phyloP scores from a whole-genome alignment of 2,888 invertebrate genomes.

The Drosophila fulvimacula region DNA sequence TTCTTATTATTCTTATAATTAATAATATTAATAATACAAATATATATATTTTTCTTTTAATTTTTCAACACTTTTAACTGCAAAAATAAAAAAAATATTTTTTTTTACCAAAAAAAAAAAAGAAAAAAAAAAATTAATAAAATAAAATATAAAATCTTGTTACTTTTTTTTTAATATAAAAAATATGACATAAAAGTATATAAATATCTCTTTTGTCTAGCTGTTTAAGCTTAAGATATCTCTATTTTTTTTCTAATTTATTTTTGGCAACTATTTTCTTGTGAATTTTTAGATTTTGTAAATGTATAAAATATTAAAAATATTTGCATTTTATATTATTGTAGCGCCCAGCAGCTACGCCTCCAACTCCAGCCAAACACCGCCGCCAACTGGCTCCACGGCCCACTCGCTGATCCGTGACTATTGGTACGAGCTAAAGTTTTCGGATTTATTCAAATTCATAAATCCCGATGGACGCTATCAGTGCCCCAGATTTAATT shows the following conservation, averaged over 20 bases:
- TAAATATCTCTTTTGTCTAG: conserved; percentile 24
- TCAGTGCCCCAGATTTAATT: conserved; percentile 85
- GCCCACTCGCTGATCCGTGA: conserved; percentile 83
- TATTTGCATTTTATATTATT: conserved; percentile 44
- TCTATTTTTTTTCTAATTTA: not conserved
- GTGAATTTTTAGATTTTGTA: not conserved
- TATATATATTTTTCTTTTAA: conserved; percentile 16
- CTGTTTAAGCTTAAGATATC: conserved; percentile 36
- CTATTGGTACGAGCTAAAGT: conserved; percentile 85
- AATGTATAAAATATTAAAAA: conserved; percentile 10
- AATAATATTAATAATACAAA: conserved; percentile 35
- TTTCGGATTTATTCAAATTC: conserved; percentile 85
- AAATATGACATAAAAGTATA: conserved; percentile 7
- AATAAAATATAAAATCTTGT: conserved; percentile 43
- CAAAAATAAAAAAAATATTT: too few relatives aligned
- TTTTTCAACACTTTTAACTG: conserved; percentile 49
- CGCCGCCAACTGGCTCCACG: conserved; percentile 76
- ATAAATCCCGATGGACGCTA: conserved; percentile 85
- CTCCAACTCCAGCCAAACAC: conserved; percentile 82
- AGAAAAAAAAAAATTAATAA: conserved; percentile 26
- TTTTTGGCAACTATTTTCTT: conserved; percentile 15
- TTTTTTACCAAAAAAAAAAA: not conserved
- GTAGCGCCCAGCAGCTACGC: conserved; percentile 79
- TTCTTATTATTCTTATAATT: conserved; percentile 53
- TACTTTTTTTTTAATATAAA: conserved; percentile 38